Evolutionary conservation across 64 coral and sea anemone genomes (phyloP).

Genomic region (Platygyra sinensis): DNA sequence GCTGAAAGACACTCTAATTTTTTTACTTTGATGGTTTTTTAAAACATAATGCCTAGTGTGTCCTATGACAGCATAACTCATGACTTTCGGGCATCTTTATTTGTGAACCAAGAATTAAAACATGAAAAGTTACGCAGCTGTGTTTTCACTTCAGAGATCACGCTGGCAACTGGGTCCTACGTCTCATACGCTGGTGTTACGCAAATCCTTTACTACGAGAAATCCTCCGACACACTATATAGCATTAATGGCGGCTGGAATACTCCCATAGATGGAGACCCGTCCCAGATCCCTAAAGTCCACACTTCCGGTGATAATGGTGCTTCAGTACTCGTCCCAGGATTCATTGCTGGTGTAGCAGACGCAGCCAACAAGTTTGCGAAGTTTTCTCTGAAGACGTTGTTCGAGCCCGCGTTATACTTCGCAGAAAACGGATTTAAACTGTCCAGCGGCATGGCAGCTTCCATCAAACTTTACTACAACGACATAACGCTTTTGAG

Average conservation of each 20-base stretch:
- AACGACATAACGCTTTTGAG: conserved; percentile 72
- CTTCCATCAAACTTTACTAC: conserved; percentile 64
- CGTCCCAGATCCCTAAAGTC: conserved; percentile 59
- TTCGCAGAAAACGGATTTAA: conserved; percentile 92
- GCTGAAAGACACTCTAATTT: too few species aligned
- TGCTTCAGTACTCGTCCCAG: conserved; percentile 83
- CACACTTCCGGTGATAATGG: conserved; percentile 65
- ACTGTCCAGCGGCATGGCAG: conserved; percentile 57
- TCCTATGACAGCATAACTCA: too few species aligned
- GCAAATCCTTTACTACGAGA: conserved; percentile 87
- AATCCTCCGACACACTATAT: conserved; percentile 51
- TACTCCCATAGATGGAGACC: conserved; percentile 55
- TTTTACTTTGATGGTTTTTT: too few species aligned
- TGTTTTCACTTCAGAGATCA: conserved; percentile 57
- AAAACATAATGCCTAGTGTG: too few species aligned
- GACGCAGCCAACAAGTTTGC: conserved; percentile 71
- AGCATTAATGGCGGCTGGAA: conserved; percentile 87
- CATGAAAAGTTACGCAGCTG: neutral
- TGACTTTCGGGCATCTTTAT: too few species aligned
- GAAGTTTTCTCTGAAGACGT: conserved; percentile 67
- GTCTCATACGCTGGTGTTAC: conserved; percentile 86
- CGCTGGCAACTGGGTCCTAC: conserved; percentile 75
- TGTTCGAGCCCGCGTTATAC: conserved; percentile 85
- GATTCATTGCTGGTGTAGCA: conserved; percentile 78
- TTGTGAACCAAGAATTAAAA: too few species aligned